These are phyloP conservation scores for Anagrus nilaparvatae DNA, from an alignment of 1,140 invertebrate species.

Conservation along the genomic window DNA sequence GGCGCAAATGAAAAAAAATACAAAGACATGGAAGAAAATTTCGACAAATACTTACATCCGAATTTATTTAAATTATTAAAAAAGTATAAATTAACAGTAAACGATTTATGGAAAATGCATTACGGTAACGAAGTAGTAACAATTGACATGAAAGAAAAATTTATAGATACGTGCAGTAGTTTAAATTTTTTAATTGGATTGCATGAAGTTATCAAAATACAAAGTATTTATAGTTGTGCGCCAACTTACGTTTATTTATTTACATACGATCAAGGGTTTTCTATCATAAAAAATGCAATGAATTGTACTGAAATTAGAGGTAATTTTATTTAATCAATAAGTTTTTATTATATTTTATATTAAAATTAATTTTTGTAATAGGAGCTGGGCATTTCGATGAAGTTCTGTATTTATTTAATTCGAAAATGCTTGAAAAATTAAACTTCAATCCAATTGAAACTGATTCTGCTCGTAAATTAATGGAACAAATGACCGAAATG, in stretches of 20 bases:
- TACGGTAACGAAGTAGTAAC: conserved; percentile 29
- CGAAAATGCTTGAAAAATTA: neutral
- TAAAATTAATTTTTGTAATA: conserved; percentile 7
- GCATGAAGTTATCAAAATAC: conserved; percentile 34
- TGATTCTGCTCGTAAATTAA: conserved; percentile 10
- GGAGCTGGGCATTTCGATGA: conserved; percentile 28
- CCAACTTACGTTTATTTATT: conserved; percentile 44
- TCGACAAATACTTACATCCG: conserved; percentile 12
- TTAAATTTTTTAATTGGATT: conserved; percentile 35
- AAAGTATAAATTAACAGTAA: conserved; percentile 12
- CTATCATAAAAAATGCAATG: conserved; percentile 10
- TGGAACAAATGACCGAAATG: conserved; percentile 23
- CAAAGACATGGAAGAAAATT: conserved; percentile 11
- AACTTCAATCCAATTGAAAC: neutral
- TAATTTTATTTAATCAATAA: conserved; percentile 1
- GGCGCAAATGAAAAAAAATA: conserved; percentile 13
- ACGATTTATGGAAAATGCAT: conserved; percentile 24
- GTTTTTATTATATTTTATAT: conserved; percentile 1
- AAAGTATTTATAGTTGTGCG: conserved; percentile 22
- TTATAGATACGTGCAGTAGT: conserved; percentile 37
- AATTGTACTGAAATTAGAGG: conserved; percentile 1
- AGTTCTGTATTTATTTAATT: conserved; percentile 20
- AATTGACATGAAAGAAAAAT: conserved; percentile 24
- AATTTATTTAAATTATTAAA: conserved; percentile 4
- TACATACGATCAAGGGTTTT: conserved; percentile 24